Evolutionary conservation across 1,140 invertebrate genomes (phyloP), one percentile per base, ranked within the genome.

Genomic region (Ephestia elutella): DNA sequence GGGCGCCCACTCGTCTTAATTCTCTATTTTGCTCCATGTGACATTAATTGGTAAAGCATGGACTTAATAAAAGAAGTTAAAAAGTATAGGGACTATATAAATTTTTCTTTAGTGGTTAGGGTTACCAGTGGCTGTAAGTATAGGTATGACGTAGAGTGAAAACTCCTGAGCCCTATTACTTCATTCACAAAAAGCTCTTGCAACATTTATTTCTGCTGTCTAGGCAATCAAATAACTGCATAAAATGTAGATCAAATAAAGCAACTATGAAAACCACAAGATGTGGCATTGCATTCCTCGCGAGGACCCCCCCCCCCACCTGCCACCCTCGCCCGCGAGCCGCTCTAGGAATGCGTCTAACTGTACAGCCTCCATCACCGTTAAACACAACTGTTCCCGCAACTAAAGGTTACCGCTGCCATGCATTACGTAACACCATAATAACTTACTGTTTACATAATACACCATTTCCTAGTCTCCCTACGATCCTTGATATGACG

Each of bases 311-410:
- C 63, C 68, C 57, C 56, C 63, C 69, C 74, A 76, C 71, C 78
- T 83, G 79, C 81, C 74, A 72, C 78, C 69, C 78, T 70, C 2
- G 64, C 58, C 69, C 55, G 56, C 71, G 63, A 65, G 65, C 68
- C 68, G 62, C 76, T 70, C 80, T 80, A 82, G 81, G 80, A 87
- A 85, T 85, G 80, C 75, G 75, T 59, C 71, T 86, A 84, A 87
- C 84, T 80, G 84, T 87, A 81, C 75, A 82, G 78, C 80, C 79
- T 81, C 78, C 75, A 73, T 75, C 70, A 70, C 81, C 83, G 81
- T 84, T 86, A 86, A 81, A 69, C 76, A 67, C 65, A 75, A 78
- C 79, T 74, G 73, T 82, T 78, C 75, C 71, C 73, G 70, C 63
- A 66, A 64, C 70, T 74, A 74, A 80, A 80, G 76, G 70, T 80